Conservation (phyloP, 1,140 invertebrate species). For the Brachystomella parvula region DNA sequence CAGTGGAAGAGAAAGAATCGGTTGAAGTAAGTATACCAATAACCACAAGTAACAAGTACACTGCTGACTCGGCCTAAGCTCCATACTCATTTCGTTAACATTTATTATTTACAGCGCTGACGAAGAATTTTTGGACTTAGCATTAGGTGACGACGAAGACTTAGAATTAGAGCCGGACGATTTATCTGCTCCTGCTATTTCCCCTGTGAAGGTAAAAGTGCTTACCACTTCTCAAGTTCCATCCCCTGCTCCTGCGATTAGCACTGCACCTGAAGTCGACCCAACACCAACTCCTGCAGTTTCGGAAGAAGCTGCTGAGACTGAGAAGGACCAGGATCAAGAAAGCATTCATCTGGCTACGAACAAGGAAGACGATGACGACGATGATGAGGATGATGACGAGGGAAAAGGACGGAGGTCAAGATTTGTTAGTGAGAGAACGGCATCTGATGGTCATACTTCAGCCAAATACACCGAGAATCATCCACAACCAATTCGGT, state of each 20-base stretch:
- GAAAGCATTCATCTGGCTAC: not conserved
- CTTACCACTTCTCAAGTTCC: not conserved
- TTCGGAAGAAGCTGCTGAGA: not conserved
- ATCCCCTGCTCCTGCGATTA: not conserved
- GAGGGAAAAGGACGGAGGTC: not conserved
- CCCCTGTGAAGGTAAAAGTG: constrained; percentile 1
- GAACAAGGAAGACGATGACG: not conserved
- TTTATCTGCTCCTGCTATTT: not conserved
- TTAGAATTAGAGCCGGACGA: not conserved
- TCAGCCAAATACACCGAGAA: not conserved
- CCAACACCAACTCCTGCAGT: not conserved
- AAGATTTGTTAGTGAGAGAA: constrained; percentile 2
- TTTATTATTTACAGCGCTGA: not conserved
- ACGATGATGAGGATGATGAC: constrained; percentile 1
- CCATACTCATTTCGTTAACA: not conserved
- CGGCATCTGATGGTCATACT: not conserved
- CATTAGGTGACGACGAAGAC: constrained; percentile 5
- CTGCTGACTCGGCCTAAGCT: not conserved
- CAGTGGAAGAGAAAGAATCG: not conserved
- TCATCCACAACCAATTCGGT: constrained; percentile 1
- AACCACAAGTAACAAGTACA: not conserved
- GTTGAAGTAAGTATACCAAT: not conserved
- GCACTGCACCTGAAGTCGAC: not conserved
- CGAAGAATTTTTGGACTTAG: not conserved
- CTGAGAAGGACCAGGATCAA: not conserved